These are phyloP conservation scores for Nomada fucata DNA, from an alignment of 2,888 invertebrate genomes.

Conservation along the genomic window DNA sequence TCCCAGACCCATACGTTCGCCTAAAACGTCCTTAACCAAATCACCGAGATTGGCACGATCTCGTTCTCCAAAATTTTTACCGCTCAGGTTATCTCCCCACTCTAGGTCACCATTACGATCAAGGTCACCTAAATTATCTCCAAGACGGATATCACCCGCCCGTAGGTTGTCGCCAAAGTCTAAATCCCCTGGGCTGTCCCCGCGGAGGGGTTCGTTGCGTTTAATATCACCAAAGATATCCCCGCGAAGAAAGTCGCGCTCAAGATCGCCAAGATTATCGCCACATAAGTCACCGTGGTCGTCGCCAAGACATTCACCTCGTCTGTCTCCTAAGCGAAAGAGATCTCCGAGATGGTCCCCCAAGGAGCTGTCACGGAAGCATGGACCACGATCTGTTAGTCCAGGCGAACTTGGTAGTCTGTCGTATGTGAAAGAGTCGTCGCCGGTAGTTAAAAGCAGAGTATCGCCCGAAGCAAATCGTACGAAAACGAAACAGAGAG, in stretches of 20 bases:
- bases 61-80: constrained; percentile 73
- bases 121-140: constrained; percentile 75
- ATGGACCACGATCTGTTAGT: constrained; percentile 66
- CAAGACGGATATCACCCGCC: constrained; percentile 61
- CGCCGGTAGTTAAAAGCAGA: constrained; percentile 64
- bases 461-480: constrained; percentile 58
- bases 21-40: constrained; percentile 66
- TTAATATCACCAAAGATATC: constrained; percentile 59
- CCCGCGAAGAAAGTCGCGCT: constrained; percentile 62
- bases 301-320: constrained; percentile 75
- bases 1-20: constrained; percentile 68
- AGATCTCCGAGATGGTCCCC: constrained; percentile 75
- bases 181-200: constrained; percentile 74
- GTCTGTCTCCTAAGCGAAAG: constrained; percentile 73
- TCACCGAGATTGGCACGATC: constrained; percentile 71
- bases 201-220: constrained; percentile 65
- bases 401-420: constrained; percentile 64
- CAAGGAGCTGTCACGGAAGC: constrained; percentile 73
- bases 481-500: constrained; percentile 57
- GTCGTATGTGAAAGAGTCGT: constrained; percentile 56
- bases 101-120: constrained; percentile 66
- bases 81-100: constrained; percentile 67
- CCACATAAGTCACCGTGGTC: constrained; percentile 74
- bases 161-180: constrained; percentile 62
- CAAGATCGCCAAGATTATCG: constrained; percentile 71